Percentiles rank a stretch among this genome's conserved stretches.
Conservation (phyloP, 2,113 vertebrate genomes). For the Oxyura jamaicensis region DNA sequence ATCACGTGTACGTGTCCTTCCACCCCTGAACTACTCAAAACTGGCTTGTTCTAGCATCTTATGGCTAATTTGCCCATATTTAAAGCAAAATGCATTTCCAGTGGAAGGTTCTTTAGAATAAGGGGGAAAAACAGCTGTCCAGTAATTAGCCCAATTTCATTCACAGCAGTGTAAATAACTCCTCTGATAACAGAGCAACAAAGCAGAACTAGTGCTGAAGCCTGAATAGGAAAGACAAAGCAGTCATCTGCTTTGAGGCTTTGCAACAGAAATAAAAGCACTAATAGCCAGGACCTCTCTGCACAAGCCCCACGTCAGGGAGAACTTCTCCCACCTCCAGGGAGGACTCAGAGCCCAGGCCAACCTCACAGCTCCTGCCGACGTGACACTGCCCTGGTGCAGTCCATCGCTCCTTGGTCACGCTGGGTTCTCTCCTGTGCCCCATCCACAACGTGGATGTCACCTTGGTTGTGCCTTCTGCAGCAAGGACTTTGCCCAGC, state of each 20-base stretch:
- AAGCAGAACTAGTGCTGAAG: neutral
- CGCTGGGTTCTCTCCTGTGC: neutral
- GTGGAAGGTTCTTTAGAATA: neutral
- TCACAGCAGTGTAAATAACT: neutral
- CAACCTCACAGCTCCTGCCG: neutral
- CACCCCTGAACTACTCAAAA: neutral
- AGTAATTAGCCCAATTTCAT: neutral
- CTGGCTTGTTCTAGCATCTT: neutral
- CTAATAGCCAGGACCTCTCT: neutral
- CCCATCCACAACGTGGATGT: neutral
- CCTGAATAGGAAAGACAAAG: neutral
- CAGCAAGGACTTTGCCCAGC: neutral
- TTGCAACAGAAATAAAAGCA: neutral
- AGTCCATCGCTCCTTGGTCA: neutral
- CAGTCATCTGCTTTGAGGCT: neutral
- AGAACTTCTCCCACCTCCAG: neutral
- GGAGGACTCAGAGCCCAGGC: neutral
- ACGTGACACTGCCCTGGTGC: neutral
- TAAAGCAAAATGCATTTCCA: neutral
- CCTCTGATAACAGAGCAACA: neutral
- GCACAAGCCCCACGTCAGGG: neutral
- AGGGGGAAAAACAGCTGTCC: neutral
- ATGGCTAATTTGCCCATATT: neutral
- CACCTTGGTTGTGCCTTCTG: neutral
- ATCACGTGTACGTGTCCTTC: neutral